Evolutionary conservation across 1,140 invertebrate species (phyloP), one percentile per base, ranked within the genome.

Genomic region (Apocrypta bakeri): DNA sequence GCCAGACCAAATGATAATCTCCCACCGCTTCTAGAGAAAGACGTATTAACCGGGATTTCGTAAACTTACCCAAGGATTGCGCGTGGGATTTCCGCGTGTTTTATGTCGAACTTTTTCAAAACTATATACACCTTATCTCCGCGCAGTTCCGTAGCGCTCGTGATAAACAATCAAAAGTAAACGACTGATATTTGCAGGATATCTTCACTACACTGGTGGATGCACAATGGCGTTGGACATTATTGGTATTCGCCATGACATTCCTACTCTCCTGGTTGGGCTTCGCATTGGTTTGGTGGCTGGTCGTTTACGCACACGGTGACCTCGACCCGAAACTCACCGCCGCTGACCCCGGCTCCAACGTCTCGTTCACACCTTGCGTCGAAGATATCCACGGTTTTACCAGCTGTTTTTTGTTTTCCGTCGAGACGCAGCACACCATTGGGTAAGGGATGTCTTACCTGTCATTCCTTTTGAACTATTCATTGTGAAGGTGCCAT

Each of bases 141-240:
- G n/a, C n/a, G n/a, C n/a, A n/a, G n/a, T n/a, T n/a, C n/a, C n/a
- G n/a, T n/a, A n/a, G n/a, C n/a, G n/a, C n/a, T n/a, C n/a, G n/a
- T n/a, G n/a, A n/a, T n/a, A n/a, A n/a, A n/a, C n/a, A n/a, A n/a
- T n/a, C n/a, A n/a, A n/a, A n/a, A n/a, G n/a, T n/a, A n/a, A n/a
- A n/a, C n/a, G n/a, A n/a, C n/a, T n/a, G n/a, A n/a, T 37, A 4
- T 56, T 56, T 56, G 7, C 48, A 56, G 90, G 96, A 97, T 87
- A 95, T 97, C 87, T 97, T 97, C 92, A 97, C 96, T 37, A 97
- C 96, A 0, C 92, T 98, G 72, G 96, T 98, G 24, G 97, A 98
- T 87, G 95, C 95, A 8, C 97, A 98, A 91, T 99, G 98, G 98
- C 94, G 98, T n/a, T 99, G 98, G 97, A 99, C 98, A 3, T 91